phyloP scores from a whole-genome alignment of 2,797 vertebrate species.

The Anguilla marmorata region DNA sequence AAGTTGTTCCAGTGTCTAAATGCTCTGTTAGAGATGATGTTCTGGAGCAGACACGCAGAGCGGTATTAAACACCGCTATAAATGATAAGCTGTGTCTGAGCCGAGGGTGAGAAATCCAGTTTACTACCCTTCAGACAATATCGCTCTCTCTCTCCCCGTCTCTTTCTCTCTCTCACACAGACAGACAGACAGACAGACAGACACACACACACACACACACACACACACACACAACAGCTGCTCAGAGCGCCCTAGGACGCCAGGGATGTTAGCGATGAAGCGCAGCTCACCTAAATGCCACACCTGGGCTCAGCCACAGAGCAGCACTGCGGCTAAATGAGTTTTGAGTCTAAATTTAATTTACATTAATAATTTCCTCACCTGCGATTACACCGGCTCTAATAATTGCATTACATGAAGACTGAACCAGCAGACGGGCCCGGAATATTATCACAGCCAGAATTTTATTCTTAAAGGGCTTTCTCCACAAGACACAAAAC shows the following conservation, averaged over 20 bases:
- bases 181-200: too few relatives aligned
- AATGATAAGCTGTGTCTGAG: background rate
- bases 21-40: background rate
- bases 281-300: background rate
- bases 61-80: conserved; percentile 13
- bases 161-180: background rate
- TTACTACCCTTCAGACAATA: background rate
- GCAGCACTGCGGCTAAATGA: background rate
- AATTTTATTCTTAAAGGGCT: background rate
- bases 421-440: background rate
- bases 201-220: conserved; percentile 51
- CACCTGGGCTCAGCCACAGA: background rate
- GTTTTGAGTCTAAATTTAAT: background rate
- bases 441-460: background rate
- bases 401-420: background rate
- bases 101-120: conserved; percentile 4
- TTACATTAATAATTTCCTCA: background rate
- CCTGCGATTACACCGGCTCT: background rate
- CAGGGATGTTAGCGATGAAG: background rate
- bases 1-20: background rate
- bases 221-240: conserved; percentile 46
- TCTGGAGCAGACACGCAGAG: background rate
- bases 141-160: too few relatives aligned
- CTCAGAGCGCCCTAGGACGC: conserved; percentile 58
- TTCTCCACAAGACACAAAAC: background rate